Conservation (phyloP, 2,797 vertebrate genomes). For the Columba guinea region DNA sequence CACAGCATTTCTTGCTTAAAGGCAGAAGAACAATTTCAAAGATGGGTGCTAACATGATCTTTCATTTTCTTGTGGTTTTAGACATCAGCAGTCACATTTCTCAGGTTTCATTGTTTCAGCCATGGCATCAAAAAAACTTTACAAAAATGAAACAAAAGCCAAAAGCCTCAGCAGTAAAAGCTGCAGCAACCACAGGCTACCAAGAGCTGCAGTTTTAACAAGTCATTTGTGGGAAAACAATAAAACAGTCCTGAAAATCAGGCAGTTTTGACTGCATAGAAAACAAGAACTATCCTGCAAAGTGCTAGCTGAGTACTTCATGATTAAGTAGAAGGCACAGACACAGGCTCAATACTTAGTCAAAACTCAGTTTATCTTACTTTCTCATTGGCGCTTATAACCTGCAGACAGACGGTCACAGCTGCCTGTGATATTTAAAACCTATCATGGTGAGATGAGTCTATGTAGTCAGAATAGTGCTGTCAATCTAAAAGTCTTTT, state of each 20-base stretch:
- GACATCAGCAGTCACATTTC: background rate
- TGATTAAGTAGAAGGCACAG: background rate
- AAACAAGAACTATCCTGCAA: background rate
- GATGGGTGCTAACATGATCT: background rate
- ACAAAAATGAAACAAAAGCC: background rate
- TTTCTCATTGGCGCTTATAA: background rate
- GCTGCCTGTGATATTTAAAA: background rate
- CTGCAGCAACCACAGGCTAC: background rate
- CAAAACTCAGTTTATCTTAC: background rate
- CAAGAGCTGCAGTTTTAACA: background rate
- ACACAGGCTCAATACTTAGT: background rate
- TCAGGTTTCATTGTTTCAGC: background rate
- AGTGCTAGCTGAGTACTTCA: background rate
- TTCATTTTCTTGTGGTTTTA: background rate
- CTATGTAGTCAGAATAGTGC: background rate
- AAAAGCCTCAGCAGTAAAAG: background rate
- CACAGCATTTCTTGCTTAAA: background rate
- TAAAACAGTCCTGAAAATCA: background rate
- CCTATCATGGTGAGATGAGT: background rate
- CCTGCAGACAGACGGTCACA: background rate
- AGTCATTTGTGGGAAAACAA: background rate
- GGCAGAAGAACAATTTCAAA: background rate
- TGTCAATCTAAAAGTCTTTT: background rate
- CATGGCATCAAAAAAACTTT: background rate
- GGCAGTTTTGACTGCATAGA: background rate